Evolutionary conservation across 2,888 invertebrate genomes (phyloP).

Genomic region (Laothoe populi): DNA sequence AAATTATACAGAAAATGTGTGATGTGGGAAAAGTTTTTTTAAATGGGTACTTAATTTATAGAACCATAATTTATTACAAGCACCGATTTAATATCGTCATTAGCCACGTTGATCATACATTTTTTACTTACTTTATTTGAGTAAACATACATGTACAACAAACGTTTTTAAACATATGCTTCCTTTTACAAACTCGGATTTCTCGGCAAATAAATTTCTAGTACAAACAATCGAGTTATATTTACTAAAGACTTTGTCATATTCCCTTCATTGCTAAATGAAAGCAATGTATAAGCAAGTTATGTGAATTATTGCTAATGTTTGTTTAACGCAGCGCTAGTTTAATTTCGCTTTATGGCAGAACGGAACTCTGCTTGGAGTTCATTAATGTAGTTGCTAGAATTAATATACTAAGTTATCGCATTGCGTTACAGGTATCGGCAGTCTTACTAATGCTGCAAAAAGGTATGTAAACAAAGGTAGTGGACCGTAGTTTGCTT

Average conservation of each 20-base stretch:
- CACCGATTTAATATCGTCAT: too few species aligned
- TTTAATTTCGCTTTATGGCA: conserved; percentile 7
- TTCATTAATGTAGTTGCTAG: conserved; percentile 12
- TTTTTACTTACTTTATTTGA: neutral
- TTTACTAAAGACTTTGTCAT: neutral
- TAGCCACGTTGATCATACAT: too few species aligned
- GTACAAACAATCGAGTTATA: neutral
- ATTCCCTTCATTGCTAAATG: neutral
- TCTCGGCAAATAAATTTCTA: neutral
- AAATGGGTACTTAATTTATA: too few species aligned
- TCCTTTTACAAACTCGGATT: neutral
- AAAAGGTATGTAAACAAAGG: neutral
- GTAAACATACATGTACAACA: neutral
- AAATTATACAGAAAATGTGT: too few species aligned
- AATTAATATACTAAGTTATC: conserved; percentile 17
- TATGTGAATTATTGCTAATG: conserved; percentile 20
- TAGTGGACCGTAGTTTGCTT: neutral
- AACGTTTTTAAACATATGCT: neutral
- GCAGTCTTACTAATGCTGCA: conserved; percentile 13
- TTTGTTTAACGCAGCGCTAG: conserved; percentile 1
- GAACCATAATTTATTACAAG: too few species aligned
- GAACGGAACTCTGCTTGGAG: neutral
- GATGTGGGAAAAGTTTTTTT: too few species aligned
- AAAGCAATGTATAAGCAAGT: conserved; percentile 14
- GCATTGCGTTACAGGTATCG: neutral